These are phyloP conservation scores for Leucoraja ocellata DNA, from an alignment of 2,797 vertebrate genomes.

Conservation along the genomic window DNA sequence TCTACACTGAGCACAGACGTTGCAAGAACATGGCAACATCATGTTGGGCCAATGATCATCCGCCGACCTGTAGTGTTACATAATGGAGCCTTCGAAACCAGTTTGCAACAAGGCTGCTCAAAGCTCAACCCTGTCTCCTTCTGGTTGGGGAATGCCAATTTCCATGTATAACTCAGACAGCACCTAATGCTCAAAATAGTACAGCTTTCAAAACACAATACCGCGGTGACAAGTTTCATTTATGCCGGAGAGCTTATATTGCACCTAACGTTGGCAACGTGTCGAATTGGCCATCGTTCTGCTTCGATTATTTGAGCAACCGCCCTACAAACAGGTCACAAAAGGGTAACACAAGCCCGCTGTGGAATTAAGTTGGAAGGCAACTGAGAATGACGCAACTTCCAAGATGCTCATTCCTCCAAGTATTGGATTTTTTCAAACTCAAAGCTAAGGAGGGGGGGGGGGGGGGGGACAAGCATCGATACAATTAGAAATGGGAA, in stretches of 20 bases:
- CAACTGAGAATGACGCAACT: not conserved
- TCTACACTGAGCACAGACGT: too few relatives aligned
- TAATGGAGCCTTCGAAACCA: not conserved
- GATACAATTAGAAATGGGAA: not conserved
- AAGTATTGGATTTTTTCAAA: not conserved
- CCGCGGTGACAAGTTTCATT: not conserved
- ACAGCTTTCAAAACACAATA: not conserved
- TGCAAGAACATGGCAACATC: not conserved
- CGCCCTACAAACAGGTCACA: not conserved
- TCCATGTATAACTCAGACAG: not conserved
- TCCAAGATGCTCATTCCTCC: not conserved
- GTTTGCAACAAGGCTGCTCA: not conserved
- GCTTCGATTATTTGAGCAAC: not conserved
- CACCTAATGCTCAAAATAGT: not conserved
- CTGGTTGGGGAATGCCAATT: constrained; percentile 18
- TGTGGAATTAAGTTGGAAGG: not conserved
- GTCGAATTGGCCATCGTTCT: not conserved
- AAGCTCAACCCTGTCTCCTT: constrained; percentile 14
- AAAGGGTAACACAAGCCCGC: not conserved
- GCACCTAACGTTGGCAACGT: too few relatives aligned
- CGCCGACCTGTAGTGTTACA: not conserved
- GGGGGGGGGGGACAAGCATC: too few relatives aligned
- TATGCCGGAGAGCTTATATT: not conserved
- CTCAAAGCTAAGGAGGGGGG: not conserved
- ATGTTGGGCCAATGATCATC: not conserved